Percentiles rank a stretch among this genome's conserved stretches.
Evolutionary conservation across 2,888 invertebrate genomes (phyloP).

Genomic region (Eilema sororculum): DNA sequence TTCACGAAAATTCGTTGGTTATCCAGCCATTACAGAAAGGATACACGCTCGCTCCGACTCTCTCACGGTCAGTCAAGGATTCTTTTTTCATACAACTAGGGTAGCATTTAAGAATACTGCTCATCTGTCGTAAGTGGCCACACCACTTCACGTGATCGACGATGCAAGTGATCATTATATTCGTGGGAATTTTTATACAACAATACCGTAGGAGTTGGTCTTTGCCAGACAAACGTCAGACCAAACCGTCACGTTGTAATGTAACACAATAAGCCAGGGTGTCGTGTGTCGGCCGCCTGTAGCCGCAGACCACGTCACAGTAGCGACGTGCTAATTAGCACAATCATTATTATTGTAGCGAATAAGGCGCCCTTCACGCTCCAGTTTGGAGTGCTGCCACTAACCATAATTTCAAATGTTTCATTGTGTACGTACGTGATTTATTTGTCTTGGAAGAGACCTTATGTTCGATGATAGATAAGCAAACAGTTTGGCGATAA

Average conservation of each 20-base stretch:
- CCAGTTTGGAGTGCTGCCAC: background rate
- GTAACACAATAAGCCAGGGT: conserved; percentile 12
- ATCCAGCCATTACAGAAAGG: too few relatives aligned
- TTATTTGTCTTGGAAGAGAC: background rate
- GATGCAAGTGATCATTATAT: background rate
- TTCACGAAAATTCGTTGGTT: background rate
- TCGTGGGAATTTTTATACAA: background rate
- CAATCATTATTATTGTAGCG: conserved; percentile 25
- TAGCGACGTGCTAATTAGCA: conserved; percentile 25
- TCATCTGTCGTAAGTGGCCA: background rate
- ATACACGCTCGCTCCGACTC: too few relatives aligned
- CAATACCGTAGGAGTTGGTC: background rate
- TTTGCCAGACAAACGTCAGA: too few relatives aligned
- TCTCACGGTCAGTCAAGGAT: too few relatives aligned
- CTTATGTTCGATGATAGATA: background rate
- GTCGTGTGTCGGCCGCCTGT: conserved; percentile 8
- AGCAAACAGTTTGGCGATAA: background rate
- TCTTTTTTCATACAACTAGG: background rate
- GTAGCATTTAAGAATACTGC: too few relatives aligned
- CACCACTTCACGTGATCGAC: background rate
- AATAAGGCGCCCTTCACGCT: conserved; percentile 23
- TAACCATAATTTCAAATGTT: background rate
- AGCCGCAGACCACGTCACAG: background rate
- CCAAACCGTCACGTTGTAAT: background rate
- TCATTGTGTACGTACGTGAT: conserved; percentile 13